Evolutionary conservation across 1,140 invertebrate genomes (phyloP), one percentile per base, ranked within the genome.

Genomic region (Oreohelix idahoensis): DNA sequence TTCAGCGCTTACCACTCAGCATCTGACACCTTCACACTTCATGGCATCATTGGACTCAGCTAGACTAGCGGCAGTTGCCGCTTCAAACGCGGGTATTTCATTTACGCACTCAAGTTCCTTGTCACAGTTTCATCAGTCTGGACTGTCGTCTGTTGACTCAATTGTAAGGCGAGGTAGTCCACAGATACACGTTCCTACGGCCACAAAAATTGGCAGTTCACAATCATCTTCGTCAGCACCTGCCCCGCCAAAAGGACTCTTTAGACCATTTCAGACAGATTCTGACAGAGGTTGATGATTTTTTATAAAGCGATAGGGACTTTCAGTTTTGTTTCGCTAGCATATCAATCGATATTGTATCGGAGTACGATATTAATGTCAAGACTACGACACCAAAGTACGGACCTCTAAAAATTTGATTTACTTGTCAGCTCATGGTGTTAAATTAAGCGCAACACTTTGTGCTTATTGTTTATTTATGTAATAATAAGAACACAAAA

Each of bases 261-360:
- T 90, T 69, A 78, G 88, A 66, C 88, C 88, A 15, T 89, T 89
- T 75, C 87, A 88, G 45, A 77, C 86, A 5, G 88, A 89, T 13
- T 75, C 85, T 0, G 86, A 88, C 70, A 73, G 85, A 66, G 86
- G 84, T 35, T 87, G 71, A 85, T 77, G 29, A 71, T 36, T 49
- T 4, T 5, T 10, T 36, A 13, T 26, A 23, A 45, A n/a, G n/a
- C n/a, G n/a, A n/a, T n/a, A n/a, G n/a, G n/a, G n/a, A n/a, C n/a
- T n/a, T n/a, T n/a, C n/a, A n/a, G n/a, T n/a, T n/a, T n/a, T n/a
- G n/a, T n/a, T n/a, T n/a, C n/a, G n/a, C n/a, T n/a, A n/a, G n/a
- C n/a, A n/a, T n/a, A n/a, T n/a, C n/a, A n/a, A n/a, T n/a, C n/a
- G n/a, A n/a, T n/a, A n/a, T n/a, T n/a, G n/a, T n/a, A n/a, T n/a